These are phyloP conservation scores for Urocynchramus pylzowi DNA, from an alignment of 2,113 vertebrate genomes.

Conservation along the genomic window DNA sequence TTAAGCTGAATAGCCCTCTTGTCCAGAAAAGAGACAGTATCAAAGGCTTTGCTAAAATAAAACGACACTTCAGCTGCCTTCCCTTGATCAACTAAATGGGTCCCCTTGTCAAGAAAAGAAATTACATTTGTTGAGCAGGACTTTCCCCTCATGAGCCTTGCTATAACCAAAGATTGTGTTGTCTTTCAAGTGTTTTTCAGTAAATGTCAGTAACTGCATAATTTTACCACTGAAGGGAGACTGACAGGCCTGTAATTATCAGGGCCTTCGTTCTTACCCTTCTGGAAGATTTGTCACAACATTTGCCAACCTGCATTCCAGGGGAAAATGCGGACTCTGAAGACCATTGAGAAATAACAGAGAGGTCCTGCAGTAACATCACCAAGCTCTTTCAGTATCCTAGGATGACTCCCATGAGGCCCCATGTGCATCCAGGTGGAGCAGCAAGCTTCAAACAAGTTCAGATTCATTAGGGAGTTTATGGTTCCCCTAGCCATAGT, in stretches of 20 bases:
- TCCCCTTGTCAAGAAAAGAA: background rate
- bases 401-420: background rate
- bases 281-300: background rate
- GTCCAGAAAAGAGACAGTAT: background rate
- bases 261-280: background rate
- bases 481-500: background rate
- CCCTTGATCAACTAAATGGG: background rate
- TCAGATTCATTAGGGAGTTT: background rate
- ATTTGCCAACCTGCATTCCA: background rate
- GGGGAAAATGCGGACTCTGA: background rate
- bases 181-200: background rate
- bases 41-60: background rate
- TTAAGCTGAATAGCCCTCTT: background rate
- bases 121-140: background rate
- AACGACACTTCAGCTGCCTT: background rate
- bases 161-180: background rate
- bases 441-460: background rate
- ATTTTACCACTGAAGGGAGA: background rate
- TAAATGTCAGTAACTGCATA: background rate
- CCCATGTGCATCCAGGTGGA: background rate
- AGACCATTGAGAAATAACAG: background rate
- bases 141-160: background rate
- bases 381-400: background rate
- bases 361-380: background rate
- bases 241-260: background rate